Base-by-base conservation (phyloP, 2,888 invertebrate genomes). In the Cremastobaeus sp. region DNA sequence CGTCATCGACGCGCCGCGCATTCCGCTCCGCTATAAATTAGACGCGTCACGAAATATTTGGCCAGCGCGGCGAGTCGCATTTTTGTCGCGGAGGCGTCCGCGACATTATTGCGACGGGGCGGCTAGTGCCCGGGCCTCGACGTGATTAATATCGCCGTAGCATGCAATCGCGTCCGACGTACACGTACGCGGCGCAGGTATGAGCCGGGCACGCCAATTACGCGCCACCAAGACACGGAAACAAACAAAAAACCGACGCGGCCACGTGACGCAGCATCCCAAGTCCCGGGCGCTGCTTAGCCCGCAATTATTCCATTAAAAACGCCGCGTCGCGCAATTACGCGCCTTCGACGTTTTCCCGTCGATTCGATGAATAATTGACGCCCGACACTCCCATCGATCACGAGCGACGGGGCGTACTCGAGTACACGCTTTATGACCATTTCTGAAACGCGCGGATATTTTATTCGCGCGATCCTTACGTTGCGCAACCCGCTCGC, bases 141-240 rank as follows among this genome's bases (percentile, higher is more conserved):
- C 84, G 88, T 89, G 89, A 89, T 89, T 90, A 90, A 90, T 90
- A 89, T 88, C 86, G 85, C 84, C 83, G 84, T 84, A 86, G 87
- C 89, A 89, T 89, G 89, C 89, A 88, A 89, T 89, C 88, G 86
- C 89, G 89, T 89, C 83, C 79, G 80, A 81, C 82, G 77, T 81
- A 77, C 76, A 70, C 47, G 37, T 64, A 55, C 35, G 39, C 39
- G 62, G 47, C 32, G 39, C 30, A 62, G 64, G 39, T 43, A 59
- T 11, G 32, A 37, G 37, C 59, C 55, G 12, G 17, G 32, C 71
- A 50, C 43, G 65, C 65, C 65, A 72, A 66, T 72, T 65, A 65
- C 72, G 60, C 72, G 60, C 37, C 41, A 15, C 35, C 34, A 32
- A 64, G 45, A 52, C 34, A 45, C 50, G 48, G 52, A 59, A 57